Evolutionary conservation across 2,888 invertebrate genomes (phyloP).

Genomic region (Taphrorychus bicolor): DNA sequence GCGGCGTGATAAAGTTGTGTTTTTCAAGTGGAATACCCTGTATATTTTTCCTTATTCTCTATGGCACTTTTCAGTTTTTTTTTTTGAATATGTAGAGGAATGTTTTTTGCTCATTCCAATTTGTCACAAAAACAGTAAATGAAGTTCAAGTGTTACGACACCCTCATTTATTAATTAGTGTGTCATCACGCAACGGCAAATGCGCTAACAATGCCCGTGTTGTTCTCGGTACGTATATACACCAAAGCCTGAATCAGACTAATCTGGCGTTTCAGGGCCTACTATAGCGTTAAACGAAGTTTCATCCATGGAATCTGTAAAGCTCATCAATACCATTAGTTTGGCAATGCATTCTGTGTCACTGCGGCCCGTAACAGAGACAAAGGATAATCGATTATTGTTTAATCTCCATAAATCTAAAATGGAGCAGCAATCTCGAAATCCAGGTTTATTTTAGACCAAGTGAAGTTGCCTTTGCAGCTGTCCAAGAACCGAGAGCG

Average conservation of each 20-base stretch:
- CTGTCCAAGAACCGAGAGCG: not conserved
- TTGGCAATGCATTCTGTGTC: not conserved
- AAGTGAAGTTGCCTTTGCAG: not conserved
- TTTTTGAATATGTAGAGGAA: too few relatives aligned
- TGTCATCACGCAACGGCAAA: too few relatives aligned
- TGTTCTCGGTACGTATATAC: not conserved
- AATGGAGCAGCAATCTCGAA: not conserved
- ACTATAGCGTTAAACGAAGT: not conserved
- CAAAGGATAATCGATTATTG: slow-evolving; percentile 3
- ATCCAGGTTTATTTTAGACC: not conserved
- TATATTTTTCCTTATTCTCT: too few relatives aligned
- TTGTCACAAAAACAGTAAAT: too few relatives aligned
- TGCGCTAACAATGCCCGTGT: not conserved
- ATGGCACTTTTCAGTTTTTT: too few relatives aligned
- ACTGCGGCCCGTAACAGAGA: not conserved
- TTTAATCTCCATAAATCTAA: slow-evolving; percentile 1
- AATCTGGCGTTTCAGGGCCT: not conserved
- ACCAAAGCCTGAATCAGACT: not conserved
- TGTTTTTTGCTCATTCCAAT: too few relatives aligned
- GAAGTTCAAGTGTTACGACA: too few relatives aligned
- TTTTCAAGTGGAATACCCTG: too few relatives aligned
- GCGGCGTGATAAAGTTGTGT: too few relatives aligned
- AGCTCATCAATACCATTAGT: slow-evolving; percentile 5
- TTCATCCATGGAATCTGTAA: not conserved
- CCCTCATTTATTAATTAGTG: too few relatives aligned